phyloP scores from a whole-genome alignment of 2,113 vertebrate species.

The Bufo gargarizans region DNA sequence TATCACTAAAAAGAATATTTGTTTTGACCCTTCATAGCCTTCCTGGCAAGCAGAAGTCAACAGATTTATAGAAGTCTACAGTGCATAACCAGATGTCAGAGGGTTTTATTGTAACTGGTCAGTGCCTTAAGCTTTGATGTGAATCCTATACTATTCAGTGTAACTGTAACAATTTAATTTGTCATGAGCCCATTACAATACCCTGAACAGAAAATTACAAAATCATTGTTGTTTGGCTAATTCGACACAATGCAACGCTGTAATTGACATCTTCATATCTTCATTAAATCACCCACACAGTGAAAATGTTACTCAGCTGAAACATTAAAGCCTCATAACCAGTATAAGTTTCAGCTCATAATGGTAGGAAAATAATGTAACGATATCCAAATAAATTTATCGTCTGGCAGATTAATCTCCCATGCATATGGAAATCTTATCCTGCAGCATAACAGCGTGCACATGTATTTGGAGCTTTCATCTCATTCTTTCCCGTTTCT shows the following conservation, averaged over 20 bases:
- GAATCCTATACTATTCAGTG: slow-evolving; percentile 27
- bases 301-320: slow-evolving; percentile 49
- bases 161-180: slow-evolving; percentile 51
- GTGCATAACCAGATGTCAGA: slow-evolving; percentile 35
- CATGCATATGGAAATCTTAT: slow-evolving; percentile 58
- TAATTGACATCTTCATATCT: slow-evolving; percentile 55
- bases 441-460: slow-evolving; percentile 48
- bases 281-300: slow-evolving; percentile 53
- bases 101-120: slow-evolving; percentile 19
- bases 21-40: slow-evolving; percentile 33
- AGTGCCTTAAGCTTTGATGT: slow-evolving; percentile 28
- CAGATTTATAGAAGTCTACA: slow-evolving; percentile 44
- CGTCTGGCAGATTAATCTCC: slow-evolving; percentile 52
- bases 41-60: slow-evolving; percentile 14
- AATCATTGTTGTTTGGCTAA: slow-evolving; percentile 44
- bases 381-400: slow-evolving; percentile 55
- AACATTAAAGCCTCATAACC: slow-evolving; percentile 53
- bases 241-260: slow-evolving; percentile 36
- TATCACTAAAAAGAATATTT: slow-evolving; percentile 38
- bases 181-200: slow-evolving; percentile 46
- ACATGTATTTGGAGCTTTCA: slow-evolving; percentile 57
- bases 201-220: slow-evolving; percentile 42
- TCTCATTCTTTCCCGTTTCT: slow-evolving; percentile 50
- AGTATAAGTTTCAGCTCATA: slow-evolving; percentile 41
- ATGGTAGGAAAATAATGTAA: slow-evolving; percentile 50